phyloP scores from a whole-genome alignment of 2,888 invertebrate species.

The Apotomis betuletana region DNA sequence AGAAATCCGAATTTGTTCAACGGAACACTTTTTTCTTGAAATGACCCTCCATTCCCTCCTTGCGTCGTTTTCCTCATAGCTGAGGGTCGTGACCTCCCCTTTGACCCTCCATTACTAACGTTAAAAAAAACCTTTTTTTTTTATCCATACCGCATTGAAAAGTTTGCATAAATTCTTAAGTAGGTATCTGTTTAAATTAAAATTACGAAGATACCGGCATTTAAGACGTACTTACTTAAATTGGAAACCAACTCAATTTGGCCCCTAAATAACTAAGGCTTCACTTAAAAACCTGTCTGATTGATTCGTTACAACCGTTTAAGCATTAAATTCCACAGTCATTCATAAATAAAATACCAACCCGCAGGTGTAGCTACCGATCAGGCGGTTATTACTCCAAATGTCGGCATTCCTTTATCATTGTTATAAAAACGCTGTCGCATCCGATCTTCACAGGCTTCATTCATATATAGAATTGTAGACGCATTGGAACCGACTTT shows the following conservation, averaged over 20 bases:
- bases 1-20: too few species aligned
- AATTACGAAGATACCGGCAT: too few species aligned
- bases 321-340: constrained; percentile 16
- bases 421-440: constrained; percentile 47
- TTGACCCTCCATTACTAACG: too few species aligned
- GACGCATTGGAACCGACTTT: constrained; percentile 5
- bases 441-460: constrained; percentile 48
- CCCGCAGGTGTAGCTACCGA: constrained; percentile 63
- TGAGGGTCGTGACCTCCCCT: too few species aligned
- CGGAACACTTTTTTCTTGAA: too few species aligned
- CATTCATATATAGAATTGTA: constrained; percentile 19
- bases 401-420: constrained; percentile 54
- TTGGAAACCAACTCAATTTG: neutral
- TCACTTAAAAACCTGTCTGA: neutral
- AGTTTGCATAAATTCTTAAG: too few species aligned
- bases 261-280: neutral
- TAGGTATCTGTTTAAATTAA: too few species aligned
- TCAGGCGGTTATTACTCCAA: constrained; percentile 11
- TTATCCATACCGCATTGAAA: too few species aligned
- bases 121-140: too few species aligned
- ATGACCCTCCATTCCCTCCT: too few species aligned
- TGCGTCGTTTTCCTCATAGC: too few species aligned
- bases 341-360: constrained; percentile 34
- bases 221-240: too few species aligned
- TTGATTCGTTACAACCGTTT: constrained; percentile 24